Conservation (phyloP, 1,140 invertebrate genomes). For the Pseudachorutes palmiensis region DNA sequence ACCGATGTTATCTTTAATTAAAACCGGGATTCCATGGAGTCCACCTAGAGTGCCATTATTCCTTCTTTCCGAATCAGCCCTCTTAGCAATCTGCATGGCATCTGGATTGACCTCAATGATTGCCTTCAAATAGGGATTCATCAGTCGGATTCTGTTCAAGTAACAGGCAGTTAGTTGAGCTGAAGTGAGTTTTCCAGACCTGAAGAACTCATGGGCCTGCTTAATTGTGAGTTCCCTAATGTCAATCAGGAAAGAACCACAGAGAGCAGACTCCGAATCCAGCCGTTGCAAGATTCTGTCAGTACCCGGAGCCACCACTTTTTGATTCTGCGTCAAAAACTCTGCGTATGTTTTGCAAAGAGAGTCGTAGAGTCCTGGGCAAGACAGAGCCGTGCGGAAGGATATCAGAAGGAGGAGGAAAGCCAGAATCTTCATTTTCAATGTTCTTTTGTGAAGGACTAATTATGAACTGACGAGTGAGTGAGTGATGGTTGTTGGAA, state of each 20-base stretch:
- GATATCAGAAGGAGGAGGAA: background rate
- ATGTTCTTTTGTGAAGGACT: no score
- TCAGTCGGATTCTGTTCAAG: background rate
- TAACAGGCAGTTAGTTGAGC: background rate
- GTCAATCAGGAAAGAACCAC: background rate
- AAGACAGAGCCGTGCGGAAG: background rate
- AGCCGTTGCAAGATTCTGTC: background rate
- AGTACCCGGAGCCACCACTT: background rate
- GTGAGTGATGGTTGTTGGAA: no score
- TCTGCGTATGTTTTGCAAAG: background rate
- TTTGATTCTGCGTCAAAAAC: background rate
- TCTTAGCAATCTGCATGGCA: background rate
- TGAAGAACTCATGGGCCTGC: background rate
- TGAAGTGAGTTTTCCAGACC: background rate
- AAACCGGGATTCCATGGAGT: conserved; percentile 22
- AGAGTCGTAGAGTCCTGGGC: background rate
- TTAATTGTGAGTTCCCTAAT: conserved; percentile 5
- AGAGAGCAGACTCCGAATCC: background rate
- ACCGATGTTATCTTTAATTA: conserved; percentile 21
- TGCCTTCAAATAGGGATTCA: conserved; percentile 14
- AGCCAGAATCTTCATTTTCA: no score
- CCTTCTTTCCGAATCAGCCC: background rate
- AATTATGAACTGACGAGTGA: no score
- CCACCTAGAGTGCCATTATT: background rate
- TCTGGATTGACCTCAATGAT: conserved; percentile 5